Conservation (phyloP, 2,113 vertebrate genomes). For the Bufo bufo region DNA sequence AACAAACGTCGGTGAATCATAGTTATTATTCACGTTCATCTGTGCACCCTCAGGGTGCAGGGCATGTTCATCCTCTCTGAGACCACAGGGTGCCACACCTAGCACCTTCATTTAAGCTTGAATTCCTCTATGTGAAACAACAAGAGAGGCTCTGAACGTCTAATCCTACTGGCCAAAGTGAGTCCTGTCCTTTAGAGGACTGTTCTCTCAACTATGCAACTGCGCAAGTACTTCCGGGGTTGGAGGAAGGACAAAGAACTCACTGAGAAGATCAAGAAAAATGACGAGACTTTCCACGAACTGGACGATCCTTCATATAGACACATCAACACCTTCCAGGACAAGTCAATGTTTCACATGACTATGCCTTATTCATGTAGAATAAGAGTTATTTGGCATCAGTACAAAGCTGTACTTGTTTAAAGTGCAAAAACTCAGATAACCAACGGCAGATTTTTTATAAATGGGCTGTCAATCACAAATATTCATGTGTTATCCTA, state of each 20-base stretch:
- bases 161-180: not conserved
- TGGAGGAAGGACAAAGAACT: not conserved
- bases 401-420: not conserved
- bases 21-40: slow-evolving; percentile 55
- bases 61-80: slow-evolving; percentile 42
- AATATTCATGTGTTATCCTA: not conserved
- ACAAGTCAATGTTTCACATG: slow-evolving; percentile 4
- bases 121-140: slow-evolving; percentile 47
- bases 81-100: slow-evolving; percentile 54
- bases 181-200: not conserved
- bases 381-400: not conserved
- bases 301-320: not conserved
- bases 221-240: not conserved
- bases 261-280: not conserved
- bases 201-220: not conserved
- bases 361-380: not conserved
- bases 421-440: not conserved
- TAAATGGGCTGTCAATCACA: too few relatives aligned
- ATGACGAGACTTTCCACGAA: not conserved
- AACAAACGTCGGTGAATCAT: slow-evolving; percentile 55
- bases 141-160: slow-evolving; percentile 13
- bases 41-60: slow-evolving; percentile 50
- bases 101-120: slow-evolving; percentile 27
- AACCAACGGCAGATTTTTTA: not conserved
- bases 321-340: not conserved